Base-by-base conservation (phyloP, 2,797 vertebrate species). In the Spinibarbus caldwelli region DNA sequence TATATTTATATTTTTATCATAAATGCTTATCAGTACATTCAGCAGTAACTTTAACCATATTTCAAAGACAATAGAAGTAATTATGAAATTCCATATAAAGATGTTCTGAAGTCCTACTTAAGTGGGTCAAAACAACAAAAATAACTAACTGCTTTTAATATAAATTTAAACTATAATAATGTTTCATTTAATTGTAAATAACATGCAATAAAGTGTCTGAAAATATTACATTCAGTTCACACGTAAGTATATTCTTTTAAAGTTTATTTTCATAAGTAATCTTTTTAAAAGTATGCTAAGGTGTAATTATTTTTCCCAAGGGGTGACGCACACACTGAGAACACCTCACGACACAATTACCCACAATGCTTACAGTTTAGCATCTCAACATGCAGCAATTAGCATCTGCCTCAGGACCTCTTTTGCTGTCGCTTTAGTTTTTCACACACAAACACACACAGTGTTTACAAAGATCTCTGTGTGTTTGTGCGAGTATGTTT, bases 391-490 rank as follows among this genome's bases (percentile, higher is more conserved):
- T 17, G 34, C 23, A 36, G 11, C 23, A 78, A 26, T 59, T n/a
- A 77, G 34, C 11, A 38, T 38, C 49, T 31, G 49, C 38, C 79
- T 41, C 26, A 29, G 47, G 41, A 17, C 26, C 34, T 43, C 14
- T 41, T 41, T 38, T 68, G 10, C 67, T 38, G 19, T 68, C 0
- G 21, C 21, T 68, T n/a, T 14, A 41, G 10, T 66, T 19, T 66
- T 34, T 64, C 31, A n/a, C 8, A 34, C 29, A 10, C 57, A 26
- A 29, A 26, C 49, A 41, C 49, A n/a, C 79, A 38, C 36, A 62
- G 59, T 76, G 57, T n/a, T 49, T 45, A 79, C 36, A 75, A 47
- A 83, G 31, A 79, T 34, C 5, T 36, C 47, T 79, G 52, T 47
- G 17, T 47, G 31, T 77, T 19, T 80, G 54, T 83, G 59, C 2